Percentiles rank a stretch among this genome's conserved stretches.
These are phyloP conservation scores for Esox niger DNA, from an alignment of 2,113 vertebrate species.

Conservation along the genomic window DNA sequence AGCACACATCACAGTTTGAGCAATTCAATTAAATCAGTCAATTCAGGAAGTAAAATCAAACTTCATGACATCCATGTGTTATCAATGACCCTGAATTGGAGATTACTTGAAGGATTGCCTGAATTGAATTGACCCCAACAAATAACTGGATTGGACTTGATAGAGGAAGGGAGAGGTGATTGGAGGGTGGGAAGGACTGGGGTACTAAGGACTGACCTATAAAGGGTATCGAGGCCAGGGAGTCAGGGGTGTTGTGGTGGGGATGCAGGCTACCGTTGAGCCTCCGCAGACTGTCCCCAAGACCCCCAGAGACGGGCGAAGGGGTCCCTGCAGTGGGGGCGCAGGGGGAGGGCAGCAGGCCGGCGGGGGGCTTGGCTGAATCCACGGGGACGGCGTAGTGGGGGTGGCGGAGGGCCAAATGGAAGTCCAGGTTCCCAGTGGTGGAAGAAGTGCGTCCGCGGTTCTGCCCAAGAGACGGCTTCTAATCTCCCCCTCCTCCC, in stretches of 20 bases:
- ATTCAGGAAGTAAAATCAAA: no score
- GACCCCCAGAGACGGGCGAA: constrained; percentile 25
- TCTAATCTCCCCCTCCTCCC: background rate
- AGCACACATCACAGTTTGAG: no score
- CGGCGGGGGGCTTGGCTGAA: constrained; percentile 50
- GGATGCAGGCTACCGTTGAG: constrained; percentile 70
- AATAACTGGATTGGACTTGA: no score
- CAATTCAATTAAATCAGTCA: no score
- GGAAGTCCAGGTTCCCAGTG: constrained; percentile 65
- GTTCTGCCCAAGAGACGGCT: constrained; percentile 15
- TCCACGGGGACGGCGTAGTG: constrained; percentile 70
- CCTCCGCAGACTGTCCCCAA: constrained; percentile 43
- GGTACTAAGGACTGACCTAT: constrained; percentile 80
- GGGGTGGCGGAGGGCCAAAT: constrained; percentile 69
- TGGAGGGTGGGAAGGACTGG: constrained; percentile 15
- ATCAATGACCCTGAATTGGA: no score
- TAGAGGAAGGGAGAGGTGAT: background rate
- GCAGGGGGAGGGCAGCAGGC: constrained; percentile 31
- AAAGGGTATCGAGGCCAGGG: constrained; percentile 91
- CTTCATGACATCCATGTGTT: no score
- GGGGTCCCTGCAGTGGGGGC: background rate
- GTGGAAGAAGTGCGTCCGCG: constrained; percentile 61
- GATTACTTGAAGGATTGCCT: no score
- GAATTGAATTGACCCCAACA: no score
- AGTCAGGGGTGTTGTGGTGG: constrained; percentile 77